Conservation (phyloP, 2,113 vertebrate genomes). For the Cheirogaleus medius region DNA sequence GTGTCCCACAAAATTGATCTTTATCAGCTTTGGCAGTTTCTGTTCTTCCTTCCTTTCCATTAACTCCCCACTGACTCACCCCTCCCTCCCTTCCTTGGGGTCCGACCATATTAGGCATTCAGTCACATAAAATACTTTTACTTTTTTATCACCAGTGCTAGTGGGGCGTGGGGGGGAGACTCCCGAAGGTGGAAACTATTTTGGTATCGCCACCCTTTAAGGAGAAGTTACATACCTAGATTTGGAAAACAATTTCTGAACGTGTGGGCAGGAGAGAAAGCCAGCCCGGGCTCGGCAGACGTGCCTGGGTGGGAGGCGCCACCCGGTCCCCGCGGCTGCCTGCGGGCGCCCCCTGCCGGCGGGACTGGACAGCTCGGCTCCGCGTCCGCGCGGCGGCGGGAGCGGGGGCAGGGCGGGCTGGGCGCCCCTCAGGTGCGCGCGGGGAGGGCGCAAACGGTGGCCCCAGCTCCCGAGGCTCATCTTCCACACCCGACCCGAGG, state of each 20-base stretch:
- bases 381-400: not conserved
- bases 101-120: not conserved
- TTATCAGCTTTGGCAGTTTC: not conserved
- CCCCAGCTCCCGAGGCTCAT: not conserved
- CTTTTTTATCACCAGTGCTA: not conserved
- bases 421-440: no score
- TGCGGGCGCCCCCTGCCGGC: slow-evolving; percentile 51
- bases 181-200: not conserved
- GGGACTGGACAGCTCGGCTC: not conserved
- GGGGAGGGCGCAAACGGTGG: not conserved
- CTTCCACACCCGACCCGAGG: not conserved
- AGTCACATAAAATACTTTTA: not conserved
- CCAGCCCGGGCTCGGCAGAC: not conserved
- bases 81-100: not conserved
- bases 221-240: not conserved
- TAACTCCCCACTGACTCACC: not conserved
- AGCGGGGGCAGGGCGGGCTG: no score
- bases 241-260: not conserved
- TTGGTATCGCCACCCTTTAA: not conserved
- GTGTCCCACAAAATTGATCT: not conserved
- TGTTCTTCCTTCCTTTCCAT: not conserved
- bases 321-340: not conserved
- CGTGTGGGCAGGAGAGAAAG: not conserved
- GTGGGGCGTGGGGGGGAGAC: not conserved
- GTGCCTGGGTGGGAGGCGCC: not conserved